Evolutionary conservation across 2,797 vertebrate genomes (phyloP), one percentile per base, ranked within the genome.

Genomic region (Gephyroberyx darwinii): DNA sequence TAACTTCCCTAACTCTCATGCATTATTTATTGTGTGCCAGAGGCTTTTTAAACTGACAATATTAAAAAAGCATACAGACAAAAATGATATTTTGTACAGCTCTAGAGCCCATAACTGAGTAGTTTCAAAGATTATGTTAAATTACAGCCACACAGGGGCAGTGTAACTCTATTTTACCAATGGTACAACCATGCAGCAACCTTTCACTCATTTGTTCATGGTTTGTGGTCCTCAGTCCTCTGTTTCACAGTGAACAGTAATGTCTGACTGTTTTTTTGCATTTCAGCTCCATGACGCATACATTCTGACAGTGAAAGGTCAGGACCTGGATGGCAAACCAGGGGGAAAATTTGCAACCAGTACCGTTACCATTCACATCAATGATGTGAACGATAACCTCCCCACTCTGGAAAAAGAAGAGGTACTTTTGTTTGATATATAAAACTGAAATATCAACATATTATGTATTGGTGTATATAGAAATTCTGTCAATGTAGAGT

Each of bases 301-400:
- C 64, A 77, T 70, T 50, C 85, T 99, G 78, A 86, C 39, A 0
- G 90, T 98, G 45, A 92, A 79, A 91, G 97, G 90, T 43, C 92
- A 86, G 80, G 97, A 99, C 30, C 77, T 89, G 20, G 67, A 91
- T 68, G 96, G 95, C n/a, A 5, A 3, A 2, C 0, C 1, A 33
- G 74, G n/a, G 0, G 94, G 95, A 19, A 82, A 85, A 0, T 60
- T 13, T 1, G 88, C 30, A 65, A 94, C 87, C 0, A 84, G 90
- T 12, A 91, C 88, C 5, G 76, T 96, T 58, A 90, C 84, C 66
- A 88, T 99, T 74, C 92, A 84, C 2, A 58, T 99, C 80, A n/a
- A 58, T 51, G 98, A 99, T 74, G 94, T 98, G 54, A 99, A 99
- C 52, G 98, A 99, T 86, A 95, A 99, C n/a, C 10, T 79, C 3